A percentile compares a stretch with the other conserved stretches of the same genome.
These are phyloP conservation scores for Caenorhabditis virilis DNA, from an alignment of 2,888 invertebrate species.

Conservation along the genomic window DNA sequence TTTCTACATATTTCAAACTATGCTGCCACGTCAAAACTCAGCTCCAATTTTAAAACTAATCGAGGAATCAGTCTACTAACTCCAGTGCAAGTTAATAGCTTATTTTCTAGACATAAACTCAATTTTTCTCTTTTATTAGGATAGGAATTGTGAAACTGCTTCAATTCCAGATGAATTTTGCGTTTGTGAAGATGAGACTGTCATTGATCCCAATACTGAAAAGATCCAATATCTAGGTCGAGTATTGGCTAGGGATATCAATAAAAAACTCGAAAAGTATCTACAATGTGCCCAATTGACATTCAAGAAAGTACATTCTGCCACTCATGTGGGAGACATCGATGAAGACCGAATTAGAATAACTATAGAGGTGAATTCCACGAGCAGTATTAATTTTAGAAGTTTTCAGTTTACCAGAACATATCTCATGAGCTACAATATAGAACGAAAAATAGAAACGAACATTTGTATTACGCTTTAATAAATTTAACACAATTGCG, in stretches of 20 bases:
- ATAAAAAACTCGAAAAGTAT: constrained; percentile 36
- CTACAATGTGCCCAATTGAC: constrained; percentile 47
- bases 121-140: too few relatives aligned
- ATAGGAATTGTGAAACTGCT: constrained; percentile 55
- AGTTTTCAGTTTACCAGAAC: too few relatives aligned
- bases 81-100: constrained; percentile 39
- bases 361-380: constrained; percentile 19
- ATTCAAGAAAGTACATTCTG: constrained; percentile 38
- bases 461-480: too few relatives aligned
- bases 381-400: too few relatives aligned
- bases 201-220: constrained; percentile 33
- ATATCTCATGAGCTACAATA: too few relatives aligned
- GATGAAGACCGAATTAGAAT: constrained; percentile 14
- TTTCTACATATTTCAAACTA: constrained; percentile 48
- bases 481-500: too few relatives aligned
- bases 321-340: constrained; percentile 29
- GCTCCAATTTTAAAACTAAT: too few relatives aligned
- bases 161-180: constrained; percentile 64
- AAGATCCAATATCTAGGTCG: constrained; percentile 14
- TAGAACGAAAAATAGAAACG: too few relatives aligned
- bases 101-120: too few relatives aligned
- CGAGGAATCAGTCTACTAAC: constrained; percentile 49
- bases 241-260: constrained; percentile 44
- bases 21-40: neutral
- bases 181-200: constrained; percentile 55